Evolutionary conservation across 2,888 invertebrate genomes (phyloP), one percentile per base, ranked within the genome.

Genomic region (Diarsia rubi): DNA sequence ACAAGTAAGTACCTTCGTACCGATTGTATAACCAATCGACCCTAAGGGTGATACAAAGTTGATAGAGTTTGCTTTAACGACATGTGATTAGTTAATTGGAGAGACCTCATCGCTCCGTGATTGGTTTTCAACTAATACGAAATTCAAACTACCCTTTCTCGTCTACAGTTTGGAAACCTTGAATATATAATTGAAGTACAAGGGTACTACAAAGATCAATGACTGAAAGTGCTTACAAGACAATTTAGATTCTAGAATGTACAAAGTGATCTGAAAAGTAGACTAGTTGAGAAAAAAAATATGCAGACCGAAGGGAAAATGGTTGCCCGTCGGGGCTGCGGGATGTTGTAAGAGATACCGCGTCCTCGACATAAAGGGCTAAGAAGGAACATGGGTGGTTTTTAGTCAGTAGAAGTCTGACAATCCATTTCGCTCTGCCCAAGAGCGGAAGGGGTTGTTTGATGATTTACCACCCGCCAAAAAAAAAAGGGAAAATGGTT

Each of bases 61-160:
- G 72, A 75, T 82, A 75, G 70, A 82, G 73, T 84, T 82, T 60
- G 69, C 79, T 75, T 80, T 74, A 81, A 82, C 76, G 81, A 87
- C 63, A 81, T 78, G 77, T 84, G 73, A 87, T 86, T 87, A 81
- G 77, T 82, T 86, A 84, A 86, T 86, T 82, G 84, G 74, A 70
- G 73, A 87, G 76, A 81, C 74, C 83, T 85, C 81, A 77, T 77
- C 73, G 67, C 59, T 63, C 68, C 57, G 42, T 82, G 84, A 86
- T 87, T 86, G 86, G 79, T 82, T 87, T 76, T 44, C 11, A 84
- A 81, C 87, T 86, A 82, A 84, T 80, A 65, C 67, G 49, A 74
- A 75, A 69, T 82, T 82, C 75, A 68, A 84, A 82, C 72, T 81
- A 75, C 37, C 47, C 65, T 37, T 12, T 62, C 31, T 69, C 66